These are phyloP conservation scores for Ammospiza maritima DNA, from an alignment of 2,797 vertebrate species.

Conservation along the genomic window DNA sequence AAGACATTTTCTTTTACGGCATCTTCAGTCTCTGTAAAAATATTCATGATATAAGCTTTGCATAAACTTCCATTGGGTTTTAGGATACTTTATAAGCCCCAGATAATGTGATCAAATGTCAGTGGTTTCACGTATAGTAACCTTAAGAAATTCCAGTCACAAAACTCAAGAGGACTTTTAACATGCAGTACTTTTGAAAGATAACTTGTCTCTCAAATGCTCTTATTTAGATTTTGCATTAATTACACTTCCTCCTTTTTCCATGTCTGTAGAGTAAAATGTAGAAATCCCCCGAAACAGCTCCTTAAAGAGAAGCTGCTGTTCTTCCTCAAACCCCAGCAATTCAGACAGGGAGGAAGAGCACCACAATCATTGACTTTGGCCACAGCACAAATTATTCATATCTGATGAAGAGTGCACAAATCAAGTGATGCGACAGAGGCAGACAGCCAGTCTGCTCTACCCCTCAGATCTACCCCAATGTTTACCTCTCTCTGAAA, in stretches of 20 bases:
- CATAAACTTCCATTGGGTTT: background rate
- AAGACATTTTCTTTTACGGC: background rate
- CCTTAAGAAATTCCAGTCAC: background rate
- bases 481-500: rapidly evolving
- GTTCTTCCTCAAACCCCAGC: background rate
- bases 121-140: background rate
- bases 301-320: background rate
- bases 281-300: background rate
- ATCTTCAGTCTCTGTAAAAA: background rate
- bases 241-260: background rate
- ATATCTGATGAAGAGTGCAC: background rate
- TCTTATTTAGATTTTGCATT: background rate
- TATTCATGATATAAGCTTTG: background rate
- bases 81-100: background rate
- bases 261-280: background rate
- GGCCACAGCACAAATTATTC: background rate
- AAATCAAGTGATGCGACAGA: background rate
- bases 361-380: background rate
- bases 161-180: background rate
- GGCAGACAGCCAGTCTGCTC: background rate
- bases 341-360: background rate
- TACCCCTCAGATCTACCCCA: background rate
- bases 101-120: background rate
- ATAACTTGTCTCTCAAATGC: background rate
- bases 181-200: background rate